phyloP scores from a whole-genome alignment of 2,888 invertebrate genomes.

The Drepanosiphum platanoidis region DNA sequence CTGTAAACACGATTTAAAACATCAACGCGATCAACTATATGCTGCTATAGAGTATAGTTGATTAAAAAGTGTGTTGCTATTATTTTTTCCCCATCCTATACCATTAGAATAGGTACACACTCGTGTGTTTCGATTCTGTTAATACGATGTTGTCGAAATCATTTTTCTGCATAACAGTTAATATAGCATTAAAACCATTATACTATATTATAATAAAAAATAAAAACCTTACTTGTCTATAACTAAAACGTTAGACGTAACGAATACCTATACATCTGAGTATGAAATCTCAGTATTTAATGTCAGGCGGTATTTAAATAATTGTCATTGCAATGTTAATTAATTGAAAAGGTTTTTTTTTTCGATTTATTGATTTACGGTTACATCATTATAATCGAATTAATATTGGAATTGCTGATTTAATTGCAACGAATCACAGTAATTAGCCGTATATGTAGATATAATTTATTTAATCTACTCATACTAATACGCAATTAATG shows the following conservation, averaged over 20 bases:
- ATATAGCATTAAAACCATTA: no score
- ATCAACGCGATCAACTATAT: background rate
- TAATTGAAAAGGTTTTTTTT: background rate
- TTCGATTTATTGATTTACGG: background rate
- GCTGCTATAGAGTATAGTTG: no score
- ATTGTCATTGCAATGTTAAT: background rate
- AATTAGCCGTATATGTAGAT: background rate
- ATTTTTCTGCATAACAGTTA: no score
- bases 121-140: background rate
- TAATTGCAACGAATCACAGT: background rate
- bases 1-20: conserved; percentile 35
- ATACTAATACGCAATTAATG: background rate
- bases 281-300: no score
- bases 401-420: background rate
- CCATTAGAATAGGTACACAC: no score
- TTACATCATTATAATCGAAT: background rate
- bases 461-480: background rate
- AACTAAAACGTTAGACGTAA: background rate
- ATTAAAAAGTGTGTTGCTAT: background rate
- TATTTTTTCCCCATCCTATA: no score
- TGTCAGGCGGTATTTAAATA: no score
- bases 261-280: background rate
- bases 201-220: background rate
- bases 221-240: no score
- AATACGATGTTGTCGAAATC: no score